Conservation (phyloP, 2,888 invertebrate species). For the Phragmatobia fuliginosa region DNA sequence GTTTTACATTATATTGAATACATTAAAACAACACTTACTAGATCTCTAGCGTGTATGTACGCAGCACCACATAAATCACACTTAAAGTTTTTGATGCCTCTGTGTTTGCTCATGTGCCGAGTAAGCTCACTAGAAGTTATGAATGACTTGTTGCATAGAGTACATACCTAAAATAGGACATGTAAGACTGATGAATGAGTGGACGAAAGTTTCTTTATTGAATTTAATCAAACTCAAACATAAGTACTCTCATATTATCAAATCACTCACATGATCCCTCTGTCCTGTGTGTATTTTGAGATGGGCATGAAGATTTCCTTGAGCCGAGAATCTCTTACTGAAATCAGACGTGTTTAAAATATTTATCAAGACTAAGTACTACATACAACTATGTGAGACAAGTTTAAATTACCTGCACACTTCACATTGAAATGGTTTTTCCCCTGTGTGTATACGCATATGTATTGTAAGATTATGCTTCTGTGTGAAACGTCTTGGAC, state of each 20-base stretch:
- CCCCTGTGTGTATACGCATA: conserved; percentile 86
- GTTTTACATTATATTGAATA: no score
- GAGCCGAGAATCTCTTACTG: conserved; percentile 87
- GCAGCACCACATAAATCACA: conserved; percentile 86
- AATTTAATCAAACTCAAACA: not conserved
- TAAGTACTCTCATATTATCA: not conserved
- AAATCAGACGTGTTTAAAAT: conserved; percentile 39
- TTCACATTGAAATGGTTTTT: conserved; percentile 88
- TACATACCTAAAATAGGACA: conserved; percentile 73
- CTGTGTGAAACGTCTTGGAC: conserved; percentile 86
- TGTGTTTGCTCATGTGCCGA: conserved; percentile 87
- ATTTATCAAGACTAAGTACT: not conserved
- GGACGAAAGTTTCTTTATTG: not conserved
- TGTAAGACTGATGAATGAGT: not conserved
- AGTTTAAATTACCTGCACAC: conserved; percentile 81
- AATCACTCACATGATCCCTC: conserved; percentile 83
- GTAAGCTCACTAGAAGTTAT: conserved; percentile 88
- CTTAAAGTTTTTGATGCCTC: conserved; percentile 86
- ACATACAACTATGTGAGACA: not conserved
- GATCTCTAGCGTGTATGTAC: conserved; percentile 86
- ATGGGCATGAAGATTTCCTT: conserved; percentile 88
- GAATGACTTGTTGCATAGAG: conserved; percentile 87
- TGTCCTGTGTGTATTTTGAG: conserved; percentile 88
- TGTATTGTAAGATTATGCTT: conserved; percentile 88
- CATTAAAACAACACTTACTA: conserved; percentile 68